These are phyloP conservation scores for Whitmania pigra DNA, from an alignment of 1,140 invertebrate genomes.

Conservation along the genomic window DNA sequence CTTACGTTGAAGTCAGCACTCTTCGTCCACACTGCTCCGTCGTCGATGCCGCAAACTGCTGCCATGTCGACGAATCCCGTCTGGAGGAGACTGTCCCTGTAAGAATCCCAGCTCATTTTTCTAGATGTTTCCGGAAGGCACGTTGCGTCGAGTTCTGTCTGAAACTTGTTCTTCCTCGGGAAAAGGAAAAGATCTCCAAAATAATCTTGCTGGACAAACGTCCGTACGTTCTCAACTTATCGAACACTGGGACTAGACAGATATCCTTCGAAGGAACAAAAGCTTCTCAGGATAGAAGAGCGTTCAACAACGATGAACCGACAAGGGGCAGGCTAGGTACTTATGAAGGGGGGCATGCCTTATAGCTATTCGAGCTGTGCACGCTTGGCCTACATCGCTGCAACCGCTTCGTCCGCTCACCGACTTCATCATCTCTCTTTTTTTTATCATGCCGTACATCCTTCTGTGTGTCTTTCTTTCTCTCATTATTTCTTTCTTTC, in stretches of 20 bases:
- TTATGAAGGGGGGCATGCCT: no score
- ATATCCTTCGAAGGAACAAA: neutral
- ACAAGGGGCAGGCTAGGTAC: no score
- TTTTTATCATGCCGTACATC: no score
- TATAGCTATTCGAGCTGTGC: no score
- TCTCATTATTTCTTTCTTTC: no score
- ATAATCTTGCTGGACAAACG: slow-evolving; percentile 1
- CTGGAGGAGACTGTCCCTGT: slow-evolving; percentile 20
- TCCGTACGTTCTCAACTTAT: neutral
- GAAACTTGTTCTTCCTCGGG: neutral
- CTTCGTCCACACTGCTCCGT: slow-evolving; percentile 20
- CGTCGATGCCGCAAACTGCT: slow-evolving; percentile 20
- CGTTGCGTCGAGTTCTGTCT: neutral
- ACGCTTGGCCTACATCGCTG: no score
- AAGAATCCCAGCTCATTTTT: slow-evolving; percentile 22
- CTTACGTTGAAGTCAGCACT: slow-evolving; percentile 21
- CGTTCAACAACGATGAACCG: no score
- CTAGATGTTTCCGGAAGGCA: neutral
- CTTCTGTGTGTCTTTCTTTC: no score
- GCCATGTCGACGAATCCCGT: slow-evolving; percentile 20
- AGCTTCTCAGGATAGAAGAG: neutral
- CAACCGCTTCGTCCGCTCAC: no score
- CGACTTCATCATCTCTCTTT: no score
- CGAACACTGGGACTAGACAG: neutral
- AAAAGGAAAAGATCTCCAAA: neutral